phyloP scores from a whole-genome alignment of 2,888 invertebrate genomes.

The Cephonodes hylas region DNA sequence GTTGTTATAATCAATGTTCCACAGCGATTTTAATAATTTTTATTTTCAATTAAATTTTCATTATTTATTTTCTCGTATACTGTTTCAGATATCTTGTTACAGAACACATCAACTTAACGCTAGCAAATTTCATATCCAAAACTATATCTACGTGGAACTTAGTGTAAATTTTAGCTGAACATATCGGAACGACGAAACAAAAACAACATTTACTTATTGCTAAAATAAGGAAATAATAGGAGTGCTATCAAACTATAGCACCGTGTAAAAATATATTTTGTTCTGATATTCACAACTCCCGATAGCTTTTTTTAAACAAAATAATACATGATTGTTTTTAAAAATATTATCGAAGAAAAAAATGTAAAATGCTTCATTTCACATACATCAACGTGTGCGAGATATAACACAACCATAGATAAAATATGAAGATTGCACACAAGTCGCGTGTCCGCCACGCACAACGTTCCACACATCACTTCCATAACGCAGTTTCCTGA shows the following conservation, averaged over 20 bases:
- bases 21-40: conserved; percentile 55
- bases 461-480: conserved; percentile 1
- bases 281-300: conserved; percentile 68
- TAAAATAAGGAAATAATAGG: conserved; percentile 55
- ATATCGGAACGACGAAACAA: conserved; percentile 42
- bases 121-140: conserved; percentile 38
- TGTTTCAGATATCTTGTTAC: conserved; percentile 79
- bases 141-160: conserved; percentile 48
- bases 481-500: conserved; percentile 18
- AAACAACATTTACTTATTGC: conserved; percentile 35
- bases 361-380: conserved; percentile 17
- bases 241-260: conserved; percentile 63
- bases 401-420: conserved; percentile 63
- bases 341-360: conserved; percentile 19
- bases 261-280: conserved; percentile 59
- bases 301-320: conserved; percentile 20
- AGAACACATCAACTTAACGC: conserved; percentile 77
- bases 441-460: conserved; percentile 26
- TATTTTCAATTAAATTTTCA: conserved; percentile 57
- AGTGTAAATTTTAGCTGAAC: conserved; percentile 29
- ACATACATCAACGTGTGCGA: conserved; percentile 44
- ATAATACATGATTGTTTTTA: conserved; percentile 14
- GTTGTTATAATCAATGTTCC: conserved; percentile 52
- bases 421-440: conserved; percentile 71
- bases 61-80: conserved; percentile 71